Evolutionary conservation across 2,113 vertebrate genomes (phyloP).

Genomic region (Hiodon tergisus): DNA sequence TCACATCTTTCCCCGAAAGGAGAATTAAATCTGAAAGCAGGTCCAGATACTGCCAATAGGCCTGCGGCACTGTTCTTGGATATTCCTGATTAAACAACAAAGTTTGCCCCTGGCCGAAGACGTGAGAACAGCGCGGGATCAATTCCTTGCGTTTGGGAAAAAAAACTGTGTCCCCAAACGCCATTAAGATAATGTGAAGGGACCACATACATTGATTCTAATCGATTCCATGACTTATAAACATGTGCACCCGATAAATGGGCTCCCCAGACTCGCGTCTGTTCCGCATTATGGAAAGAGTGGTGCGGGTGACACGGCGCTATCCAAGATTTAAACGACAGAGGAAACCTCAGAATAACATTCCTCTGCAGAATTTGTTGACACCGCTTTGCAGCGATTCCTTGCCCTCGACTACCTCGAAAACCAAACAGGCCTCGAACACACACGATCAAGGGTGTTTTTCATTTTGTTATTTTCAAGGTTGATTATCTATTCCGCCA

Average conservation of each 20-base stretch:
- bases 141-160: slow-evolving; percentile 39
- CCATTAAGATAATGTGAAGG: slow-evolving; percentile 42
- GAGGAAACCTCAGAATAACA: slow-evolving; percentile 37
- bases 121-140: slow-evolving; percentile 56
- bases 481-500: too few relatives aligned
- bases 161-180: slow-evolving; percentile 52
- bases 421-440: neutral
- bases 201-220: slow-evolving; percentile 67
- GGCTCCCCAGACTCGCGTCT: slow-evolving; percentile 65
- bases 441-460: too few relatives aligned
- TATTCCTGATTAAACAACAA: slow-evolving; percentile 19
- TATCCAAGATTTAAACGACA: slow-evolving; percentile 50
- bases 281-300: slow-evolving; percentile 68
- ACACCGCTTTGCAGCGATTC: slow-evolving; percentile 29
- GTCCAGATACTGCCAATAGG: neutral
- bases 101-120: slow-evolving; percentile 37
- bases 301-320: slow-evolving; percentile 60
- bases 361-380: slow-evolving; percentile 35
- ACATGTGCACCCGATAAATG: slow-evolving; percentile 68
- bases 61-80: neutral
- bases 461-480: neutral
- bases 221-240: slow-evolving; percentile 66
- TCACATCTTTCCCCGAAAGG: neutral
- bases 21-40: neutral
- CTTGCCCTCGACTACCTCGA: slow-evolving; percentile 13